Conservation (phyloP, 2,113 vertebrate genomes). For the Bubo blakistoni region DNA sequence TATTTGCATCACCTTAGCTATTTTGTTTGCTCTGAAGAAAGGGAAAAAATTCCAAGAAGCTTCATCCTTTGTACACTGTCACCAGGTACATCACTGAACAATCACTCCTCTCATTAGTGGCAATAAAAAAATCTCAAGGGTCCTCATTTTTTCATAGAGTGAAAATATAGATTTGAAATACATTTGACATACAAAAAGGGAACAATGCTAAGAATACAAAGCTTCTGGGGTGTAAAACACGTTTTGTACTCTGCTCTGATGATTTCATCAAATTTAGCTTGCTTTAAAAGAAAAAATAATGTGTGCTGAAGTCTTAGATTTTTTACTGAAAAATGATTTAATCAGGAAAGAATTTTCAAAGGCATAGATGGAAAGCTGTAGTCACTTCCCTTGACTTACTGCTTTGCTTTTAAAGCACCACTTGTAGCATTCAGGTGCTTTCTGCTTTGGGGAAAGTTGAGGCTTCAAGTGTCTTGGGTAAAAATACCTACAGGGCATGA, state of each 20-base stretch:
- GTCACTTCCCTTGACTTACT: background rate
- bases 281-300: background rate
- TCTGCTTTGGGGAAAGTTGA: background rate
- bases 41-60: background rate
- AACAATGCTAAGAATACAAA: background rate
- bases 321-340: background rate
- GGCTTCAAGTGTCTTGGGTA: background rate
- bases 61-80: background rate
- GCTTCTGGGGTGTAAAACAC: background rate
- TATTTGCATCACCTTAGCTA: background rate
- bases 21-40: background rate
- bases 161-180: background rate
- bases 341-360: background rate
- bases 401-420: background rate
- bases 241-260: background rate
- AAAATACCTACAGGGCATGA: background rate
- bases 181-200: background rate
- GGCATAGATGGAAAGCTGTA: background rate
- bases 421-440: background rate
- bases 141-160: background rate
- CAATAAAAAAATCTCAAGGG: background rate
- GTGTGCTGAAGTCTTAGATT: background rate
- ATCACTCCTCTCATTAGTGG: background rate
- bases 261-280: background rate
- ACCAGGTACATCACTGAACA: background rate